Conservation (phyloP, 2,113 vertebrate species). For the Cyanocitta stelleri region DNA sequence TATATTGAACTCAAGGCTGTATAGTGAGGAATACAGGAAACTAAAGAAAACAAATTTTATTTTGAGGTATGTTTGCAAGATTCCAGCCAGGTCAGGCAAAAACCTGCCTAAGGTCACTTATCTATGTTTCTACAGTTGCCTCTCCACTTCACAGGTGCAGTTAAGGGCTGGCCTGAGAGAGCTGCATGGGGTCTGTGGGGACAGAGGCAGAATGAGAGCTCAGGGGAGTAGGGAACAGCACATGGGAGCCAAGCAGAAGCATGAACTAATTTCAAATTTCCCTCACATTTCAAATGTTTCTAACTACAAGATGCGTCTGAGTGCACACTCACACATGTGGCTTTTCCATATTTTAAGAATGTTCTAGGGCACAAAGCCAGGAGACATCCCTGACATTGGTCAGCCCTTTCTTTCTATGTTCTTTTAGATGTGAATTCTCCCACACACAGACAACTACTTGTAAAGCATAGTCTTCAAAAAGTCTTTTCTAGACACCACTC, state of each 20-base stretch:
- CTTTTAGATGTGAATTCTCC: neutral
- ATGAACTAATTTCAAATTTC: neutral
- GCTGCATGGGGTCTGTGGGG: neutral
- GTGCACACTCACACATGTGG: neutral
- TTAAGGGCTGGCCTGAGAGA: neutral
- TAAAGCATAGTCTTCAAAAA: neutral
- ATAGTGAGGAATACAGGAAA: neutral
- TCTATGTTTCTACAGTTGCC: neutral
- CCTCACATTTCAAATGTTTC: neutral
- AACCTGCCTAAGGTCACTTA: neutral
- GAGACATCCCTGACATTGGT: neutral
- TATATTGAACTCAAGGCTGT: neutral
- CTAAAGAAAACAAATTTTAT: neutral
- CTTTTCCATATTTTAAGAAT: neutral
- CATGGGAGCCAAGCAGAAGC: neutral
- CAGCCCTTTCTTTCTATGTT: neutral
- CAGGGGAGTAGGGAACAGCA: neutral
- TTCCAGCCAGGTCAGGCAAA: neutral
- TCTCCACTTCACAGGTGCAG: neutral
- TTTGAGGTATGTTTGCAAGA: neutral
- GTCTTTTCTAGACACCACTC: neutral
- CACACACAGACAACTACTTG: neutral
- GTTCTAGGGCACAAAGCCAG: neutral
- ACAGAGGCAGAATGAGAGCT: neutral
- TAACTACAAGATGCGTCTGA: neutral